Conservation (phyloP, 2,888 invertebrate genomes). For the Lamellibrachia columna region DNA sequence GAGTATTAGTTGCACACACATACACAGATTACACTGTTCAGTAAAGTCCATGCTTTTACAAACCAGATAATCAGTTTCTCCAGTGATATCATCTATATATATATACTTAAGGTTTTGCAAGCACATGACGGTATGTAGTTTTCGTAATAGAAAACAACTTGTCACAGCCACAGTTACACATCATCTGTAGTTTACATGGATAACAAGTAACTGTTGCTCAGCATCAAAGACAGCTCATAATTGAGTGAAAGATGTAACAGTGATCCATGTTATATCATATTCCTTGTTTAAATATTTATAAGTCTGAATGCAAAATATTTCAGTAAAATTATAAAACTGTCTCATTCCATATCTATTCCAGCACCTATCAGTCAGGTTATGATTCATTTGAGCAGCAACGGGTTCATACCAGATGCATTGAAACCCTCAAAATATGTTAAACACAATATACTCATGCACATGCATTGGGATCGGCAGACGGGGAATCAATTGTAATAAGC, state of each 20-base stretch:
- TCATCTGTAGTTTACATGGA: not conserved
- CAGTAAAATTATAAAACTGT: not conserved
- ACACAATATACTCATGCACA: constrained; percentile 8
- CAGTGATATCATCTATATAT: not conserved
- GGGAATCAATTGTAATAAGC: not conserved
- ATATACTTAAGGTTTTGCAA: not conserved
- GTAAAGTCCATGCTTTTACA: not conserved
- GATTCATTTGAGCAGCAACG: not conserved
- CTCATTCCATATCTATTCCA: not conserved
- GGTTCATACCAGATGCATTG: not conserved
- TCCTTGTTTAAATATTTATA: not conserved
- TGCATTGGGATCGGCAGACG: constrained; percentile 11
- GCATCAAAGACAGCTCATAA: not conserved
- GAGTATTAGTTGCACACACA: not conserved
- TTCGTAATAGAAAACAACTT: no score
- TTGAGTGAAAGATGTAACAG: not conserved
- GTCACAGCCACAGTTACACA: not conserved
- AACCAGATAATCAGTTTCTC: not conserved
- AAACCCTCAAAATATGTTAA: not conserved
- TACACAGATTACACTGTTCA: not conserved
- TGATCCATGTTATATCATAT: not conserved
- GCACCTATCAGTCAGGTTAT: not conserved
- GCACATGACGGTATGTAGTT: not conserved
- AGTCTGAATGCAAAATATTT: not conserved
- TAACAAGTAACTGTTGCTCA: not conserved